Percentiles rank a stretch among this genome's conserved stretches.
Evolutionary conservation across 2,797 vertebrate species (phyloP).

Genomic region (Adrianichthys oophorus): DNA sequence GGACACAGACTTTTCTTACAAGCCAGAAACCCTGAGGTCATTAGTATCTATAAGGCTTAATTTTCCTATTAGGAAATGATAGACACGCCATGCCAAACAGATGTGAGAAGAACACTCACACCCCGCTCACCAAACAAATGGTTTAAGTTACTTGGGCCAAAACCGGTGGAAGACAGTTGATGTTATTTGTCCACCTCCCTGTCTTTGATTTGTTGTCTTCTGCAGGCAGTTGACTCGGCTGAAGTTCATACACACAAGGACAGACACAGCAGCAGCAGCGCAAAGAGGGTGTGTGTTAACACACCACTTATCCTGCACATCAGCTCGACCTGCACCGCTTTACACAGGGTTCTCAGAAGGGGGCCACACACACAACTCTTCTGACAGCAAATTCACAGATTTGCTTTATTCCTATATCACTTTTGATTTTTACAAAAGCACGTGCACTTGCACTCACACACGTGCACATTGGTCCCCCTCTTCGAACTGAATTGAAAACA

Average conservation of each 20-base stretch:
- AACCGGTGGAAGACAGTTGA: constrained; percentile 51
- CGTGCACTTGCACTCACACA: constrained; percentile 13
- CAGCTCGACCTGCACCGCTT: constrained; percentile 47
- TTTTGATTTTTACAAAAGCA: constrained; percentile 48
- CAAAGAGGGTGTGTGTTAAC: constrained; percentile 53
- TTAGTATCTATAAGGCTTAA: constrained; percentile 55
- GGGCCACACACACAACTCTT: constrained; percentile 71
- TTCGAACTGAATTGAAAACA: constrained; percentile 81
- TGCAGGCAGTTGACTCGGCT: constrained; percentile 27
- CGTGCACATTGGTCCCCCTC: constrained; percentile 48
- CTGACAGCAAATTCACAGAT: constrained; percentile 69
- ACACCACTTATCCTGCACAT: constrained; percentile 69
- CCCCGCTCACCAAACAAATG: constrained; percentile 51
- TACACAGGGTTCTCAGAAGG: constrained; percentile 45
- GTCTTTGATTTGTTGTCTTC: constrained; percentile 57
- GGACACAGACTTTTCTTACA: constrained; percentile 56
- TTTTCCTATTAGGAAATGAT: constrained; percentile 61
- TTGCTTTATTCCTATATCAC: constrained; percentile 54
- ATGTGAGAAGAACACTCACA: constrained; percentile 67
- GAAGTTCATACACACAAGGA: constrained; percentile 19
- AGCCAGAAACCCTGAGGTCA: constrained; percentile 53
- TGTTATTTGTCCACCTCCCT: constrained; percentile 55
- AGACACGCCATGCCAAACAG: constrained; percentile 66
- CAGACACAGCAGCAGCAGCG: constrained; percentile 12
- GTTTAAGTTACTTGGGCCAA: constrained; percentile 54